phyloP scores from a whole-genome alignment of 2,888 invertebrate species.

The Epirrhoe alternata region DNA sequence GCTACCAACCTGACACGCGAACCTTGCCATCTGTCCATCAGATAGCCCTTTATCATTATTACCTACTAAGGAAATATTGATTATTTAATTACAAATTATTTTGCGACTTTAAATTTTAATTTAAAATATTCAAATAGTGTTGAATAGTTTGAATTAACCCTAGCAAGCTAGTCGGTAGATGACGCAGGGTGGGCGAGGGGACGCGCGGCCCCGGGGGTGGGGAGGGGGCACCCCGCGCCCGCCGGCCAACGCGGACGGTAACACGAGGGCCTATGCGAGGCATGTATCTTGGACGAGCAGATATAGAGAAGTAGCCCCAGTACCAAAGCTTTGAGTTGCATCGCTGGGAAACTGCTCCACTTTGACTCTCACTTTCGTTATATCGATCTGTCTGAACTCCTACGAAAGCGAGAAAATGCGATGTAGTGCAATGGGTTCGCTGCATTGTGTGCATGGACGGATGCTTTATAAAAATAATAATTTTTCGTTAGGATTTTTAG shows the following conservation, averaged over 20 bases:
- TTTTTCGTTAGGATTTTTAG: too few species aligned
- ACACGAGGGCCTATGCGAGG: constrained; percentile 85
- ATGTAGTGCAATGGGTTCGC: neutral
- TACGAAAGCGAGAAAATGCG: constrained; percentile 7
- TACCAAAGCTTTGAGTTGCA: constrained; percentile 67
- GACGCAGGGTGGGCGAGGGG: constrained; percentile 71
- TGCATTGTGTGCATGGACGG: neutral
- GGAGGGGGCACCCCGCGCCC: constrained; percentile 47
- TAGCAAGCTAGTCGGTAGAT: constrained; percentile 80
- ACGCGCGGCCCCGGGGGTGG: constrained; percentile 52
- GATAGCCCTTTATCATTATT: too few species aligned
- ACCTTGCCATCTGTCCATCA: too few species aligned
- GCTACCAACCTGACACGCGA: too few species aligned
- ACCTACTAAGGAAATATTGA: neutral
- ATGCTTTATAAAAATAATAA: too few species aligned
- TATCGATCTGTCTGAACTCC: constrained; percentile 13
- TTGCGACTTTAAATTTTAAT: constrained; percentile 53
- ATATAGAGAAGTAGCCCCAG: constrained; percentile 85
- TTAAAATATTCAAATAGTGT: constrained; percentile 79
- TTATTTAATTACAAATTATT: constrained; percentile 7
- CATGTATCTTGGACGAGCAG: constrained; percentile 85
- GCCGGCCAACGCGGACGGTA: constrained; percentile 81
- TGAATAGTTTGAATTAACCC: constrained; percentile 82
- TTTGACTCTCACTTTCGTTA: constrained; percentile 47
- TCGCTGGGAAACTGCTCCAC: constrained; percentile 61